phyloP scores from a whole-genome alignment of 2,797 vertebrate genomes.

The Botia kubotai region DNA sequence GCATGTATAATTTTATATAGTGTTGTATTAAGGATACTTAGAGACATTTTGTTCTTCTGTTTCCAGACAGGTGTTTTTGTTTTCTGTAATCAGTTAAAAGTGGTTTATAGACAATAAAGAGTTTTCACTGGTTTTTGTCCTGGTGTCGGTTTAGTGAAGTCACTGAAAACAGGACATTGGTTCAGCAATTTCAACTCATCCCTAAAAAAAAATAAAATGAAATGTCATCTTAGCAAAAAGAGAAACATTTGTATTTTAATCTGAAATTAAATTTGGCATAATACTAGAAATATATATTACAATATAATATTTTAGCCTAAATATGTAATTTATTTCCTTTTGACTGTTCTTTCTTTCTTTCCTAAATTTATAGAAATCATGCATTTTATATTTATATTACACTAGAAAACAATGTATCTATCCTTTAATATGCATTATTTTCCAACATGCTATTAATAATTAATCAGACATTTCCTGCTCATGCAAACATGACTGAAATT shows the following conservation, averaged over 20 bases:
- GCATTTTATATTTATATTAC: too few species aligned
- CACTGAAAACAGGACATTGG: neutral
- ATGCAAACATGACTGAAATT: neutral
- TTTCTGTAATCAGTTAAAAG: neutral
- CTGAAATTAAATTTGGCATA: too few species aligned
- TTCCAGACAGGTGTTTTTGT: neutral
- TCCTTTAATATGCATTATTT: too few species aligned
- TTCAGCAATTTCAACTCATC: neutral
- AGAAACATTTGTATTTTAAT: too few species aligned
- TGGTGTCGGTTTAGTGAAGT: neutral
- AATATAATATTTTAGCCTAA: too few species aligned
- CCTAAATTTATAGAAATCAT: too few species aligned
- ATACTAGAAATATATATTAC: too few species aligned
- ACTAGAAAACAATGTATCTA: too few species aligned
- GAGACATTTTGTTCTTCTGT: neutral
- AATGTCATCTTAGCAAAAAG: neutral
- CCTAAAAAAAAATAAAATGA: neutral
- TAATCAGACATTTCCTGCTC: neutral
- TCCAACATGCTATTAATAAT: too few species aligned
- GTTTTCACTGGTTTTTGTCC: neutral
- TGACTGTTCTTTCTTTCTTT: too few species aligned
- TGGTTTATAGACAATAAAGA: neutral
- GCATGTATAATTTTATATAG: too few species aligned
- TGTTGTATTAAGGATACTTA: neutral
- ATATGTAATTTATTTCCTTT: too few species aligned